Percentiles rank a stretch among this genome's conserved stretches.
phyloP scores from a whole-genome alignment of 2,797 vertebrate species.

The Momotus momota region DNA sequence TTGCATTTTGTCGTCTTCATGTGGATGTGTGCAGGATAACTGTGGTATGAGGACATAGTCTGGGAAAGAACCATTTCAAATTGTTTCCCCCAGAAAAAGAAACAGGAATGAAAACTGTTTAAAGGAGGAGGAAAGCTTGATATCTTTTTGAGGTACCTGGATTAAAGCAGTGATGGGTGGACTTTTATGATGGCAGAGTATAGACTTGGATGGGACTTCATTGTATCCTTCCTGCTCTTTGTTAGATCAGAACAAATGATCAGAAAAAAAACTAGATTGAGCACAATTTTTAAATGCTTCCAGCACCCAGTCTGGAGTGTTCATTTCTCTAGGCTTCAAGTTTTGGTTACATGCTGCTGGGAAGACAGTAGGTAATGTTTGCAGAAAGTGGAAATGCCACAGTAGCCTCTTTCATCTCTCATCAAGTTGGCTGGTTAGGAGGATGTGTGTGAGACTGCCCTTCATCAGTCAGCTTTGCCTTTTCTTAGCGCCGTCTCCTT shows the following conservation, averaged over 20 bases:
- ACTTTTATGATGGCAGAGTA: background rate
- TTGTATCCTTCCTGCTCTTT: background rate
- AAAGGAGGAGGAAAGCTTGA: background rate
- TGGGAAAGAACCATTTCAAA: background rate
- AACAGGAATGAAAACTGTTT: background rate
- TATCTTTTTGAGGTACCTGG: background rate
- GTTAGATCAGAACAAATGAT: background rate
- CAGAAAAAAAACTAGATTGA: background rate
- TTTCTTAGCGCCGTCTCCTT: accelerated
- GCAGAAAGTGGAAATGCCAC: background rate
- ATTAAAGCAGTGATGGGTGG: background rate
- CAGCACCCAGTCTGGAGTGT: background rate
- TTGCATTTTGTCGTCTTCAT: background rate
- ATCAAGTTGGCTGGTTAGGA: background rate
- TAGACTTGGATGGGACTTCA: background rate
- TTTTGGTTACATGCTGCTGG: background rate
- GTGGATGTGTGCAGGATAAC: background rate
- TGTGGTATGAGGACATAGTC: background rate
- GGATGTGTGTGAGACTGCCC: background rate
- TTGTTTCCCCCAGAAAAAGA: background rate
- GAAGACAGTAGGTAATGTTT: background rate
- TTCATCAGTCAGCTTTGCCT: background rate
- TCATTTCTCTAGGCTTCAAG: background rate
- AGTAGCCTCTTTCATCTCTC: background rate
- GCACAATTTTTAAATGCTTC: background rate